Evolutionary conservation across 1,140 invertebrate genomes (phyloP), one percentile per base, ranked within the genome.

Genomic region (Bombus confusus): DNA sequence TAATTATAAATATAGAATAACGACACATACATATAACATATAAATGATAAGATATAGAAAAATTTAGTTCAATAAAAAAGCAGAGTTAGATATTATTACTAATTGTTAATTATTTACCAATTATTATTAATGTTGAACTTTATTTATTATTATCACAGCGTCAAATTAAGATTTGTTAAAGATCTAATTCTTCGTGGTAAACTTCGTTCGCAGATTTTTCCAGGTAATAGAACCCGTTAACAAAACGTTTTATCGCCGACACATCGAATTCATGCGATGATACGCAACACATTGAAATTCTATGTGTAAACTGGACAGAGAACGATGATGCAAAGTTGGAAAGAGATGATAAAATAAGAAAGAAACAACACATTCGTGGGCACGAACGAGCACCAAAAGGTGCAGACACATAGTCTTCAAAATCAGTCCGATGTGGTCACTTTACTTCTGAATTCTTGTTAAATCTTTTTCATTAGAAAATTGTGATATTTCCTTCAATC

Each of bases 221-320:
- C 18, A 12, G 15, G 28, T 9, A 52, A 28, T 18, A 66, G 12
- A 41, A 39, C 2, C 1, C 28, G 2, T n/a, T 12, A n/a, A 37
- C 10, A 28, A 52, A 22, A 22, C 8, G 3, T 69, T 68, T 69
- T 83, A 83, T 83, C 74, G 43, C 22, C 18, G 28, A 31, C 43
- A 39, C 13, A 78, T 83, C 62, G 8, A 83, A 83, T 83, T 78
- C 64, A 78, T 34, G 37, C 74, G 8, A 83, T 31, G 31, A 47
- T 77, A 52, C 13, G 72, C 34, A 34, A n/a, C 64, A n/a, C 64
- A 43, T 83, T 78, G 64, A 57, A 68, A 69, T 83, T 78, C 81
- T 52, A 41, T 22, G 18, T 52, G 13, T 31, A 47, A 68, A 47
- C 43, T 64, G 81, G 28, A 68, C 74, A 52, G 18, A 64, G 43